Base-by-base conservation (phyloP, 2,888 invertebrate species). In the Cremastinae sp. region DNA sequence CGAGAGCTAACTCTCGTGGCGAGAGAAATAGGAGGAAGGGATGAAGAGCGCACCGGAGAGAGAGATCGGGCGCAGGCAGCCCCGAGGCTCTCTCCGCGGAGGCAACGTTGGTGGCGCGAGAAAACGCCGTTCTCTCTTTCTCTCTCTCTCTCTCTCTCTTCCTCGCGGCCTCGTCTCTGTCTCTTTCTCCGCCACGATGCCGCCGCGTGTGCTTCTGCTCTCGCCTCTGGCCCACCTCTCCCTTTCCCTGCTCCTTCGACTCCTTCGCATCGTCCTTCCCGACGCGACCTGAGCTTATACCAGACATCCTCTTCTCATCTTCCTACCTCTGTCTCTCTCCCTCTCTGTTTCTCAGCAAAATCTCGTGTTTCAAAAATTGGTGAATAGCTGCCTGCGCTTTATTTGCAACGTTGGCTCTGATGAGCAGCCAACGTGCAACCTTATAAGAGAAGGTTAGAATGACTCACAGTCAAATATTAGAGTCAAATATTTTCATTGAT, bases 1-100 rank as follows among this genome's bases (percentile, higher is more conserved):
- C 83, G 83, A 83, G 84, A 28, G 28, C 83, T 84, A 83, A 80
- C 83, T 84, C 81, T 78, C 78, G 80, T 78, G 84, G 78, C 78
- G 65, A 75, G 69, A 69, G 69, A 51, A 70, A n/a, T n/a, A 61
- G 51, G 61, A 41, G 49, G 51, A 53, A 43, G 61, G 61, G 43
- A 10, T 14, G 53, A 53, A 34, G 41, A 28, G 69, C n/a, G 38
- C 9, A 10, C 34, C 64, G 62, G 28, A 47, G 51, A 73, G 56
- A 22, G 41, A 45, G 47, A 62, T 53, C n/a, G 36, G 14, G 53
- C 12, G 16, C 41, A 75, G 71, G 20, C 61, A 74, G 71, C 59
- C 72, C 61, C 56, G 72, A 56, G 69, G 71, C 64, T 36, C n/a
- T 12, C 66, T 18, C 22, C 47, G 49, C 69, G 18, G 59, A 20